Percentiles rank a stretch among this genome's conserved stretches.
phyloP scores from a whole-genome alignment of 2,113 vertebrate species.

The Nerophis ophidion region DNA sequence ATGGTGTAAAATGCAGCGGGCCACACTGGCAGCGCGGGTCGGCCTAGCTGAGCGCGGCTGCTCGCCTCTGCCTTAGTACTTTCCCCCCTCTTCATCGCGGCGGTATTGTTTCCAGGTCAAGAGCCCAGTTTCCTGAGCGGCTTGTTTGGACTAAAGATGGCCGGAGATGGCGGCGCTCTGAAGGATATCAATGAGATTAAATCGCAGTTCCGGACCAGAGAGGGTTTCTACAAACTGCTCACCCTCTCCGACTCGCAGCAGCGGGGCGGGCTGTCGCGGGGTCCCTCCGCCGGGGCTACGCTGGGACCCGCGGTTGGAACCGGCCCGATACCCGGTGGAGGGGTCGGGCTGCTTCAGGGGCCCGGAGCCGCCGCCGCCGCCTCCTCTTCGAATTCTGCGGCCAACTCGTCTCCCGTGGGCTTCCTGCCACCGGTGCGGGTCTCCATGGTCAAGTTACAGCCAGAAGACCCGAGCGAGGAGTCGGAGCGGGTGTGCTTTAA shows the following conservation, averaged over 20 bases:
- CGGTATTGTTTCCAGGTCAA: conserved; percentile 71
- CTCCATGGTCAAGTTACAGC: conserved; percentile 83
- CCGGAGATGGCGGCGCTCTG: conserved; percentile 79
- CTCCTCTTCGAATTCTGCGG: conserved; percentile 61
- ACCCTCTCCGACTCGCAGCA: conserved; percentile 80
- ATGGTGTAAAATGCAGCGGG: conserved; percentile 41
- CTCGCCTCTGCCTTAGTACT: conserved; percentile 37
- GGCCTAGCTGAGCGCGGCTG: conserved; percentile 50
- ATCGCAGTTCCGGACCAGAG: conserved; percentile 87
- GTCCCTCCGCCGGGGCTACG: conserved; percentile 67
- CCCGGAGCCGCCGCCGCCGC: conserved; percentile 61
- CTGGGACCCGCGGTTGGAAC: conserved; percentile 66
- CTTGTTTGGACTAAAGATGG: conserved; percentile 75
- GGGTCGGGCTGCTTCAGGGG: conserved; percentile 72
- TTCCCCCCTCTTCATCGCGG: conserved; percentile 8
- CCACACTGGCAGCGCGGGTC: conserved; percentile 32
- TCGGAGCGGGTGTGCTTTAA: conserved; percentile 89
- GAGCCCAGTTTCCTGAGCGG: conserved; percentile 70
- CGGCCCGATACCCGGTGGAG: conserved; percentile 69
- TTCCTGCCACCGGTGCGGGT: conserved; percentile 84
- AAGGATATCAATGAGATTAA: conserved; percentile 88
- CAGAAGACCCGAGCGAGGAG: conserved; percentile 79
- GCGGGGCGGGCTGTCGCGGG: conserved; percentile 76
- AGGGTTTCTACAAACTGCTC: conserved; percentile 88
- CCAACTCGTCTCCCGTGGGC: conserved; percentile 75